Conservation (phyloP, 35 echinoderm and acorn worm species). For the Holothuria glaberrima region DNA sequence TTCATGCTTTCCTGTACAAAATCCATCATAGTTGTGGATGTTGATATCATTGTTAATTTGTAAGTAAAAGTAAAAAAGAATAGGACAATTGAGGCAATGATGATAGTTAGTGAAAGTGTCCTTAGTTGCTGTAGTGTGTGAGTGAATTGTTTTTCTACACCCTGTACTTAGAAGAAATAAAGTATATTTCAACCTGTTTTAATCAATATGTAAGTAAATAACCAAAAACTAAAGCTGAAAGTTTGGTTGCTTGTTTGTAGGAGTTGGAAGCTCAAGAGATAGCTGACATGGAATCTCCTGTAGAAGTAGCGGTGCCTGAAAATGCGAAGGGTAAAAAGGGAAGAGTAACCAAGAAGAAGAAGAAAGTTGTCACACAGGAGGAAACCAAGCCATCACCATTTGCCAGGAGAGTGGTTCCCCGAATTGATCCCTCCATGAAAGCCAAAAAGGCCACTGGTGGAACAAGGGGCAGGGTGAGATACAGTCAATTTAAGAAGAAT, state of each 20-base stretch:
- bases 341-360: constrained; percentile 70
- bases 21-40: too few relatives aligned
- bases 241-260: constrained; percentile 23
- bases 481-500: neutral
- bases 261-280: constrained; percentile 82
- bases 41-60: neutral
- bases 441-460: constrained; percentile 18
- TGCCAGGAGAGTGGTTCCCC: constrained; percentile 81
- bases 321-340: constrained; percentile 52
- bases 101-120: too few relatives aligned
- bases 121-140: too few relatives aligned
- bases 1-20: too few relatives aligned
- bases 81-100: too few relatives aligned
- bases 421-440: constrained; percentile 74
- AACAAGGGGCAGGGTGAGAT: constrained; percentile 39
- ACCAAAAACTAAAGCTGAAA: neutral
- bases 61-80: too few relatives aligned
- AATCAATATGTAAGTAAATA: neutral
- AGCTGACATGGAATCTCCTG: constrained; percentile 55
- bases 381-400: constrained; percentile 95
- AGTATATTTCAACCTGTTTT: too few relatives aligned
- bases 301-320: neutral
- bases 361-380: constrained; percentile 62
- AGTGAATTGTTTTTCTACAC: too few relatives aligned
- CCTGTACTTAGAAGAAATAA: too few relatives aligned